Conservation (phyloP, 1,140 invertebrate species). For the Brachionus angularis region DNA sequence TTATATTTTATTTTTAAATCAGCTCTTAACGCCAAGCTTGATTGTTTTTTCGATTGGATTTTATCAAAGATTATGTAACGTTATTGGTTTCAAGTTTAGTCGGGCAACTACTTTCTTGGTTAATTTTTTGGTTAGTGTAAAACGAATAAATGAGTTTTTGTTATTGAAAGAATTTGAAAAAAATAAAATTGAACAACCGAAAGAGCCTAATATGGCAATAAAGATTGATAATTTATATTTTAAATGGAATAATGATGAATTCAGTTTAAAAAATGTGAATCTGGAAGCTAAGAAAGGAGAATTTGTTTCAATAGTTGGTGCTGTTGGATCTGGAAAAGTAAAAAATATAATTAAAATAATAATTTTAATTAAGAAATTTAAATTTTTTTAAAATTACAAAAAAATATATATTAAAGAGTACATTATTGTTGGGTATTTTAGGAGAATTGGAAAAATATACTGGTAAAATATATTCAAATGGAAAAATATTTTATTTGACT, state of each 20-base stretch:
- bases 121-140: no score
- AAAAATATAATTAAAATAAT: no score
- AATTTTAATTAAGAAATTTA: background rate
- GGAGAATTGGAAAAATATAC: conserved; percentile 28
- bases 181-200: no score
- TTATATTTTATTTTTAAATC: conserved; percentile 4
- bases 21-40: conserved; percentile 8
- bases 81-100: no score
- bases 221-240: no score
- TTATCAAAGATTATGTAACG: no score
- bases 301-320: conserved; percentile 50
- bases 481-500: conserved; percentile 28
- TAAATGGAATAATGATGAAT: background rate
- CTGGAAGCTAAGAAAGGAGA: conserved; percentile 61
- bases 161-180: no score
- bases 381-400: background rate
- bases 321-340: conserved; percentile 43
- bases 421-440: conserved; percentile 16
- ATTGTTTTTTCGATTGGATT: conserved; percentile 35
- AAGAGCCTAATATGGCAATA: no score
- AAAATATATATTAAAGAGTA: conserved; percentile 29
- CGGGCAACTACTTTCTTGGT: no score
- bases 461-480: conserved; percentile 4
- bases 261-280: conserved; percentile 2
- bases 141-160: no score